Evolutionary conservation across 2,888 invertebrate genomes (phyloP).

Genomic region (Embidobia sp.): DNA sequence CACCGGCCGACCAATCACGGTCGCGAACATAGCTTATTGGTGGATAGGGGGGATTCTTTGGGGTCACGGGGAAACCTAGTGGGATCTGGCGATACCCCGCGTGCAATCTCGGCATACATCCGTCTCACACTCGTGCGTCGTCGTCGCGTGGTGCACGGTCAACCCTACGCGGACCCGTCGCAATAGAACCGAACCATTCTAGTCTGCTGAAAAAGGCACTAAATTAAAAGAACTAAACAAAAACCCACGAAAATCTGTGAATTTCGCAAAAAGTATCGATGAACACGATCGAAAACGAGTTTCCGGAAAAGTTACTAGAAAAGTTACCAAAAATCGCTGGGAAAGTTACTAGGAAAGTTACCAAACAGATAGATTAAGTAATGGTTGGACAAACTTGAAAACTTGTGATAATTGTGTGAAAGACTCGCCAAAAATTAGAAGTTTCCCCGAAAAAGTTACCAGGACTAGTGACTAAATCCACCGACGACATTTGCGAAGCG

Average conservation of each 20-base stretch:
- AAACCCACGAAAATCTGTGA: no score
- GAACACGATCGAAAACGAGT: no score
- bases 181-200: background rate
- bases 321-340: background rate
- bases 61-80: slow-evolving; percentile 47
- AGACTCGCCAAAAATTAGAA: no score
- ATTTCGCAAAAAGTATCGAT: no score
- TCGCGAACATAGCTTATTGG: slow-evolving; percentile 27
- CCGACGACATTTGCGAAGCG: no score
- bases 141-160: slow-evolving; percentile 34
- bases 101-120: slow-evolving; percentile 28
- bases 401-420: no score
- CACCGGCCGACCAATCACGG: slow-evolving; percentile 62
- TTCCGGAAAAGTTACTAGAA: background rate
- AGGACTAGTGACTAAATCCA: no score
- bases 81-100: slow-evolving; percentile 50
- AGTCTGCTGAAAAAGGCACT: background rate
- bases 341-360: slow-evolving; percentile 2
- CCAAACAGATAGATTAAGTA: no score
- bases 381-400: no score
- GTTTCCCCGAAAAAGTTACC: no score
- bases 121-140: slow-evolving; percentile 35
- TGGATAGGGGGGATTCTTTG: background rate
- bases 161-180: background rate
- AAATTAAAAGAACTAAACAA: no score